Evolutionary conservation across 2,888 invertebrate species (phyloP), one percentile per base, ranked within the genome.

Genomic region (Limenitis camilla): DNA sequence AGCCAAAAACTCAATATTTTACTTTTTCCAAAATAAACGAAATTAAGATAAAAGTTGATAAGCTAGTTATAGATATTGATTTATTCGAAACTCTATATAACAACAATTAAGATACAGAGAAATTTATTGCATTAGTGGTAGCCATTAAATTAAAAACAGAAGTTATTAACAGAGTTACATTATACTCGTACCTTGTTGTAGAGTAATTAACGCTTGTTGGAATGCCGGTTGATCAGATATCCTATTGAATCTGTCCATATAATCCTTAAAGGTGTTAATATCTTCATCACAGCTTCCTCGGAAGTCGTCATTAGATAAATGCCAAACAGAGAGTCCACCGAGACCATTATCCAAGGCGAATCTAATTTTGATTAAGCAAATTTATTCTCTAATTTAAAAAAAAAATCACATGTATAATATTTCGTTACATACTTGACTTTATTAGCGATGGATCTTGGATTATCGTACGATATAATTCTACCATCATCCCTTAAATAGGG

Each of bases 241-340:
- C 33, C 65, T 53, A 30, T 72, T 66, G 58, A 77, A 74, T 2
- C 80, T 61, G n/a, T 74, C 69, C 0, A 67, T 59, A 59, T 87
- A 90, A 66, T 91, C 90, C 0, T 76, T 68, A 59, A 83, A 90
- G 0, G 87, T 79, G 41, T 89, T 87, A 0, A 67, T 64, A 33
- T 88, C 89, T 2, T 78, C 74, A 0, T 62, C 58, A 58, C 95
- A 95, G 44, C 88, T 89, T 0, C 94, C 95, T 28, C 84, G 86
- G 74, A 96, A 96, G 78, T 96, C 96, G 60, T 96, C 96, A 0
- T 95, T 96, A 72, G 96, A 96, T 31, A 96, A 90, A 32, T 94
- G 94, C 96, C 96, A 96, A 6, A 95, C 91, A 94, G 96, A 95
- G 0, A 93, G 89, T 3, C 96, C 96, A 0, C 91, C 94, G 1